phyloP scores from a whole-genome alignment of 1,140 invertebrate genomes.

The Drosophila guanche region DNA sequence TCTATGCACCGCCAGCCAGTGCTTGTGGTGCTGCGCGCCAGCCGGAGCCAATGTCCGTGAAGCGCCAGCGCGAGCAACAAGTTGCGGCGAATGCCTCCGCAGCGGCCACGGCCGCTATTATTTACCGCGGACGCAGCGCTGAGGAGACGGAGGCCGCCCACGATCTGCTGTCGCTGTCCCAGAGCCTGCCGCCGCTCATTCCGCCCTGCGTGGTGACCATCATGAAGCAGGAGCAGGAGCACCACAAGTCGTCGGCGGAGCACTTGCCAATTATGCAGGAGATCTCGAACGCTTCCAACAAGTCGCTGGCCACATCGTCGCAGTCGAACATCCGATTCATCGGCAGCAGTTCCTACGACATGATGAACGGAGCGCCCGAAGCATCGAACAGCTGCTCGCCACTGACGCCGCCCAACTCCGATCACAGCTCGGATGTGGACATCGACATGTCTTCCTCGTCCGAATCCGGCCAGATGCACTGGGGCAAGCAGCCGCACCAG shows the following conservation, averaged over 20 bases:
- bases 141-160: conserved; percentile 94
- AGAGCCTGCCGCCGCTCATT: conserved; percentile 90
- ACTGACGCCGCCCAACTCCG: conserved; percentile 88
- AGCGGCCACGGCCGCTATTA: conserved; percentile 22
- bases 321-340: conserved; percentile 77
- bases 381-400: conserved; percentile 83
- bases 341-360: conserved; percentile 72
- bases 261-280: conserved; percentile 75
- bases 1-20: conserved; percentile 78
- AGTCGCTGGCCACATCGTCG: conserved; percentile 33
- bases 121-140: conserved; percentile 87
- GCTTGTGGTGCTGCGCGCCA: conserved; percentile 47
- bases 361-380: conserved; percentile 53
- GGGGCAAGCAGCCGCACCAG: conserved; percentile 44
- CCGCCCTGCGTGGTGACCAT: conserved; percentile 87
- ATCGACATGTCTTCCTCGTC: conserved; percentile 83
- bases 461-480: conserved; percentile 83
- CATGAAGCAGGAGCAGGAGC: conserved; percentile 81
- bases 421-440: conserved; percentile 89
- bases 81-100: conserved; percentile 46
- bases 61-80: conserved; percentile 78
- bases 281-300: conserved; percentile 75
- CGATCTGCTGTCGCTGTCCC: conserved; percentile 91
- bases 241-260: conserved; percentile 41
- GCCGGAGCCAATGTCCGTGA: conserved; percentile 64